phyloP scores from a whole-genome alignment of 2,113 vertebrate species.

The Archocentrus centrarchus region DNA sequence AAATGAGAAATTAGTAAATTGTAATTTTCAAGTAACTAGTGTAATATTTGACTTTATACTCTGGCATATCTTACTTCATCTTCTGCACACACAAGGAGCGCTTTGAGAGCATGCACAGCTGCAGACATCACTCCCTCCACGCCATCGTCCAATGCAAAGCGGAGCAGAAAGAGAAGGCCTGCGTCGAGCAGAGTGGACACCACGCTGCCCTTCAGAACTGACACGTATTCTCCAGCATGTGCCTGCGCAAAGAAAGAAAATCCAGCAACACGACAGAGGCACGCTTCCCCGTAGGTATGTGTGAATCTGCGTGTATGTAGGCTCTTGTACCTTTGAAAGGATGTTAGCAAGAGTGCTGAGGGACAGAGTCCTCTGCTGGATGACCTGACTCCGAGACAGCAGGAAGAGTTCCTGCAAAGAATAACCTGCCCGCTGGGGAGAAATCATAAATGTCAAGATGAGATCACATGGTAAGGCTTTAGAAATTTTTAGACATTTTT shows the following conservation, averaged over 20 bases:
- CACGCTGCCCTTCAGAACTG: slow-evolving; percentile 85
- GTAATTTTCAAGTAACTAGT: background rate
- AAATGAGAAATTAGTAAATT: background rate
- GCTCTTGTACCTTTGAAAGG: slow-evolving; percentile 85
- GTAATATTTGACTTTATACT: background rate
- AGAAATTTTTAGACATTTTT: too few species aligned
- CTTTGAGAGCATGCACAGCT: slow-evolving; percentile 84
- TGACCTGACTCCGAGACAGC: slow-evolving; percentile 93
- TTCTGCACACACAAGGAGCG: slow-evolving; percentile 86
- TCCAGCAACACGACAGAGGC: background rate
- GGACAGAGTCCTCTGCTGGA: slow-evolving; percentile 91
- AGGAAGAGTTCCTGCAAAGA: slow-evolving; percentile 97
- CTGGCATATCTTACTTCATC: slow-evolving; percentile 86
- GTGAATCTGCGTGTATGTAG: background rate
- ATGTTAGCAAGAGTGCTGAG: slow-evolving; percentile 89
- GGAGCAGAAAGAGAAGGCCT: slow-evolving; percentile 93
- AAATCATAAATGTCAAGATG: slow-evolving; percentile 8
- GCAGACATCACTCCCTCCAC: slow-evolving; percentile 90
- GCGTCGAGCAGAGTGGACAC: slow-evolving; percentile 89
- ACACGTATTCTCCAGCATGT: slow-evolving; percentile 84
- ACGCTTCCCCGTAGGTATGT: background rate
- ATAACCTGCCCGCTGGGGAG: slow-evolving; percentile 91
- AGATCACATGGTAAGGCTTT: background rate
- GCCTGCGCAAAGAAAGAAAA: slow-evolving; percentile 76
- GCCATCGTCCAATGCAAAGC: slow-evolving; percentile 91